These are phyloP conservation scores for Glandiceps talaboti DNA, from an alignment of 53 echinoderm and acorn worm genomes.

Conservation along the genomic window DNA sequence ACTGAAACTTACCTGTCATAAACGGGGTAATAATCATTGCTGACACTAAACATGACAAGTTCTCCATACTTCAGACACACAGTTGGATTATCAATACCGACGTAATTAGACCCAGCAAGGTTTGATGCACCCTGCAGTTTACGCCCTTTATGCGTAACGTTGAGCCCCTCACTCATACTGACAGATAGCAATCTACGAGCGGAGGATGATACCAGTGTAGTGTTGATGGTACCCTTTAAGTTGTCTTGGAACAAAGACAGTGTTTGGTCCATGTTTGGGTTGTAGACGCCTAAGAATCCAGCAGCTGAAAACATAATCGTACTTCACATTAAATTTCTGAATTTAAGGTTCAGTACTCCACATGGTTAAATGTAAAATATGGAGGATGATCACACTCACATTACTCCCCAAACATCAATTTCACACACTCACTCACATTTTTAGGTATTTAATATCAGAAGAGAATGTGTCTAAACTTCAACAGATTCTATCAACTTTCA, in stretches of 20 bases:
- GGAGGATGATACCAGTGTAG: not conserved
- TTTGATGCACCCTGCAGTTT: constrained; percentile 43
- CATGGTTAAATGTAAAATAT: no score
- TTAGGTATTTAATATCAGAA: no score
- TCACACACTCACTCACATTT: not conserved
- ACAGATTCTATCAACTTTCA: no score
- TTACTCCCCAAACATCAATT: no score
- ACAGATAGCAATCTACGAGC: not conserved
- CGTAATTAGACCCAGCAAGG: constrained; percentile 30
- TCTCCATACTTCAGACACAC: constrained; percentile 93
- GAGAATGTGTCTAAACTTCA: no score
- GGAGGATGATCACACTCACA: no score
- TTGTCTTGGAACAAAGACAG: constrained; percentile 42
- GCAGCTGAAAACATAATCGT: constrained; percentile 19
- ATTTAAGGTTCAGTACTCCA: no score
- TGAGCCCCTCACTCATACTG: not conserved
- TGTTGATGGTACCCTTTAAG: constrained; percentile 57
- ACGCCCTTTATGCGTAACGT: constrained; percentile 17
- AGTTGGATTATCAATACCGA: constrained; percentile 70
- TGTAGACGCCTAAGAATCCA: constrained; percentile 74
- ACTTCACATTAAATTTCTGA: no score
- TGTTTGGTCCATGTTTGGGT: constrained; percentile 44
- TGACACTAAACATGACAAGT: constrained; percentile 84
- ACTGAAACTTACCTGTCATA: constrained; percentile 61
- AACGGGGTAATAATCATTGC: constrained; percentile 84